Percentiles rank a stretch among this genome's conserved stretches.
phyloP scores from a whole-genome alignment of 2,888 invertebrate species.

The Ecdyonurus torrentis region DNA sequence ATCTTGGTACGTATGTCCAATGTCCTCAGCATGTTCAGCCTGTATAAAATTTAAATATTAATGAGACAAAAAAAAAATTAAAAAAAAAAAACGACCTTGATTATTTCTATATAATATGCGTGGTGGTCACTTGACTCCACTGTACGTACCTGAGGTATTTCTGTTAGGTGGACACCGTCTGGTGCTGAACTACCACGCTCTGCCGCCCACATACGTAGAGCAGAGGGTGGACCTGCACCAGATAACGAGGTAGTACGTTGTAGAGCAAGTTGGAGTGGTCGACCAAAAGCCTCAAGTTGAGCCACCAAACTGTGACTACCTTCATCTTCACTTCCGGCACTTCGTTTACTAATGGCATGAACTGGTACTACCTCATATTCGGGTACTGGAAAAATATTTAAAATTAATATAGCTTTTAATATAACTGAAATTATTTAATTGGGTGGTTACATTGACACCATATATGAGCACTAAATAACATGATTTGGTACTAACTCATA shows the following conservation, averaged over 20 bases:
- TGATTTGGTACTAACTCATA: background rate
- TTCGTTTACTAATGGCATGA: background rate
- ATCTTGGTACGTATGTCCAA: constrained; percentile 81
- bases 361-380: constrained; percentile 1
- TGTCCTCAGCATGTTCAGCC: constrained; percentile 27
- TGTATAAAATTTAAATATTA: no score
- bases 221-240: background rate
- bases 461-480: no score
- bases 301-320: background rate
- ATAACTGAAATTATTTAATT: no score
- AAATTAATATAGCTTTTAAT: no score
- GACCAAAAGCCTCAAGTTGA: background rate
- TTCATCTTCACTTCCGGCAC: background rate
- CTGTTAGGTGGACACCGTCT: background rate
- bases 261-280: background rate
- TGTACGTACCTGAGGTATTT: background rate
- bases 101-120: no score
- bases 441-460: no score
- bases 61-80: no score
- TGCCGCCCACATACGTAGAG: background rate
- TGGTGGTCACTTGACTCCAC: no score
- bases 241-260: background rate
- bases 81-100: no score
- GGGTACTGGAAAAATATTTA: background rate
- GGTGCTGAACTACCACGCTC: background rate